phyloP scores from a whole-genome alignment of 2,888 invertebrate species.

The Azorinus chamasolen region DNA sequence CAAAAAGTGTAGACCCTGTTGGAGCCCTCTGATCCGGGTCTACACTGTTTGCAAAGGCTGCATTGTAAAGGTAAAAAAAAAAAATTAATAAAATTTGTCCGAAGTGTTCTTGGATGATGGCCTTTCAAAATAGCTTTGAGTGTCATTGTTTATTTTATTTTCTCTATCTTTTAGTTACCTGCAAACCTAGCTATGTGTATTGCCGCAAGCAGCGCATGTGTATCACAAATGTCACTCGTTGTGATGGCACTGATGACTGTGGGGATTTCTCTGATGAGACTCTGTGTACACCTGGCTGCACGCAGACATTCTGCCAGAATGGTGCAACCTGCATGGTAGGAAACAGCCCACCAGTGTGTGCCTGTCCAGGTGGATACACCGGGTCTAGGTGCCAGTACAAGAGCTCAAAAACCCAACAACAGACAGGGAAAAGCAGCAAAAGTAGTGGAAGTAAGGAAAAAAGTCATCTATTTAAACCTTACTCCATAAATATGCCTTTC shows the following conservation, averaged over 20 bases:
- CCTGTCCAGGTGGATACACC: constrained; percentile 44
- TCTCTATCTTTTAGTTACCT: constrained; percentile 63
- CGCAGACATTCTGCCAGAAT: constrained; percentile 73
- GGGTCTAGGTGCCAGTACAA: constrained; percentile 63
- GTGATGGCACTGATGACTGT: constrained; percentile 73
- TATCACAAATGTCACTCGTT: constrained; percentile 65
- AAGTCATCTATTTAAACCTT: not conserved
- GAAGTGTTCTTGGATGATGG: too few species aligned
- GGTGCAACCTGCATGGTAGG: constrained; percentile 66
- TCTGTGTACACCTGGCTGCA: constrained; percentile 65
- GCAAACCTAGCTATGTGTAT: constrained; percentile 66
- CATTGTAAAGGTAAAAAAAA: too few species aligned
- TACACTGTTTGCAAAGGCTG: too few species aligned
- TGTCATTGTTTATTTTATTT: too few species aligned
- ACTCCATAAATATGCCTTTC: not conserved
- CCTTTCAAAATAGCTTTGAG: too few species aligned
- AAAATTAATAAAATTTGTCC: too few species aligned
- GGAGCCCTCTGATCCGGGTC: too few species aligned
- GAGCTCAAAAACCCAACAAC: not conserved
- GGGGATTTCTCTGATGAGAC: constrained; percentile 71
- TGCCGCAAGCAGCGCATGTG: constrained; percentile 66
- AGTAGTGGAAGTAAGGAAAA: not conserved
- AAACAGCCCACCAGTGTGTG: constrained; percentile 47
- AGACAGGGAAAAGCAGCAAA: not conserved
- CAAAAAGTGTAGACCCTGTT: too few species aligned